Percentiles rank a stretch among this genome's conserved stretches.
Evolutionary conservation across 2,797 vertebrate genomes (phyloP).

Genomic region (Monodelphis domestica): DNA sequence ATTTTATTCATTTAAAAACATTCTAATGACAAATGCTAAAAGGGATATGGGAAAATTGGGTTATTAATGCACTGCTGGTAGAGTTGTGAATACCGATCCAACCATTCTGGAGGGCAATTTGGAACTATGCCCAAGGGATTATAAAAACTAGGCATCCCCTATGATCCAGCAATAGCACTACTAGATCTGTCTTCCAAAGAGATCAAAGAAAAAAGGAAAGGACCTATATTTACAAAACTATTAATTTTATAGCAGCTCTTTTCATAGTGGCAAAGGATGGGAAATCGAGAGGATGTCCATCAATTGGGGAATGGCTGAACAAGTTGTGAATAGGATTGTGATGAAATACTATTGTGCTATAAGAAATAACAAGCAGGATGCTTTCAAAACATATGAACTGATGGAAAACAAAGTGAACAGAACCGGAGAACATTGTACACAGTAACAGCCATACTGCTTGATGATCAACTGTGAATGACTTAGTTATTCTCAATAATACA

Average conservation of each 20-base stretch:
- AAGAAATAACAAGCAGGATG: neutral
- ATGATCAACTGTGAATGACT: no score
- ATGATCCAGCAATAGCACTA: neutral
- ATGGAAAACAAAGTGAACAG: no score
- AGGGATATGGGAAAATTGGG: neutral
- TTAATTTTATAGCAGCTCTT: neutral
- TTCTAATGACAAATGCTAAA: neutral
- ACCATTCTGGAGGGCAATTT: neutral
- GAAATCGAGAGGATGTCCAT: neutral
- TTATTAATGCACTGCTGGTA: neutral
- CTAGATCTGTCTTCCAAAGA: neutral
- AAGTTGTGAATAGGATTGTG: no score
- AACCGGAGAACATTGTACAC: no score
- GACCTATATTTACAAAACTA: neutral
- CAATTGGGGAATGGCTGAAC: no score
- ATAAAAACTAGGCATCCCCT: neutral
- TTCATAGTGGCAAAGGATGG: neutral
- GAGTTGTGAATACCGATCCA: neutral
- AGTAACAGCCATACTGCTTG: no score
- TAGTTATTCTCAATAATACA: no score
- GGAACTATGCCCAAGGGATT: neutral
- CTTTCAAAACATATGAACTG: neutral
- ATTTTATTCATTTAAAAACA: neutral
- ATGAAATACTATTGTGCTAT: neutral
- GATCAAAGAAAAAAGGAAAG: neutral